Conservation (phyloP, 2,888 invertebrate genomes). For the Sphinx pinastri region DNA sequence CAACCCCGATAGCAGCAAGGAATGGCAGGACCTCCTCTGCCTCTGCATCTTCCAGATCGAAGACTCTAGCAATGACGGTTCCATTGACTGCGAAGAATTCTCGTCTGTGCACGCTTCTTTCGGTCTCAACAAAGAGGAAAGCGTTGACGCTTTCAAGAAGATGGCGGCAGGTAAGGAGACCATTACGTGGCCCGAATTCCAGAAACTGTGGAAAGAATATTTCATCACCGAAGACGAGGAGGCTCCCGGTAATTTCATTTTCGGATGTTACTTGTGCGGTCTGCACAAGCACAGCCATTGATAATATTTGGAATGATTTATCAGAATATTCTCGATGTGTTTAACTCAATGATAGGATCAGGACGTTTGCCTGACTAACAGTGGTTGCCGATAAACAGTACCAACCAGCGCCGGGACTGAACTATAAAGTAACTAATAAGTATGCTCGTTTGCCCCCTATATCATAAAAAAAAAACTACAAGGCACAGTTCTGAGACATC, state of each 20-base stretch:
- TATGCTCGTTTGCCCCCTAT: too few relatives aligned
- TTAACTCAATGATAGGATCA: background rate
- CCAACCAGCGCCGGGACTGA: too few relatives aligned
- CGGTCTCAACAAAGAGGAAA: slow-evolving; percentile 89
- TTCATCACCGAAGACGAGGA: slow-evolving; percentile 90
- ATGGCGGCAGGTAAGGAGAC: slow-evolving; percentile 89
- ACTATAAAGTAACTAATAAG: too few relatives aligned
- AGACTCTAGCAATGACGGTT: slow-evolving; percentile 91
- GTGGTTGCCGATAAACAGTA: too few relatives aligned
- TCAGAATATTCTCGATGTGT: background rate
- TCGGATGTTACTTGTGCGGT: slow-evolving; percentile 65
- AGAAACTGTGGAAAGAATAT: slow-evolving; percentile 92
- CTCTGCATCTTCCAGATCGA: slow-evolving; percentile 94
- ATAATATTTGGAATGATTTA: background rate
- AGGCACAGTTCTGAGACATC: too few relatives aligned
- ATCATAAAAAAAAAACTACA: too few relatives aligned
- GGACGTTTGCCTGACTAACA: background rate
- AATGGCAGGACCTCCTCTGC: slow-evolving; percentile 94
- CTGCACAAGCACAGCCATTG: slow-evolving; percentile 43
- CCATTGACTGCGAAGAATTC: slow-evolving; percentile 92
- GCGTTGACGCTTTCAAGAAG: slow-evolving; percentile 90
- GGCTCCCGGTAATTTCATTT: slow-evolving; percentile 93
- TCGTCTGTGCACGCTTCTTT: slow-evolving; percentile 91
- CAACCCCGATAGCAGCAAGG: slow-evolving; percentile 88
- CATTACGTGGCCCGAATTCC: slow-evolving; percentile 90